Evolutionary conservation across 2,888 invertebrate genomes (phyloP), one percentile per base, ranked within the genome.

Genomic region (Choreutis nemorana): DNA sequence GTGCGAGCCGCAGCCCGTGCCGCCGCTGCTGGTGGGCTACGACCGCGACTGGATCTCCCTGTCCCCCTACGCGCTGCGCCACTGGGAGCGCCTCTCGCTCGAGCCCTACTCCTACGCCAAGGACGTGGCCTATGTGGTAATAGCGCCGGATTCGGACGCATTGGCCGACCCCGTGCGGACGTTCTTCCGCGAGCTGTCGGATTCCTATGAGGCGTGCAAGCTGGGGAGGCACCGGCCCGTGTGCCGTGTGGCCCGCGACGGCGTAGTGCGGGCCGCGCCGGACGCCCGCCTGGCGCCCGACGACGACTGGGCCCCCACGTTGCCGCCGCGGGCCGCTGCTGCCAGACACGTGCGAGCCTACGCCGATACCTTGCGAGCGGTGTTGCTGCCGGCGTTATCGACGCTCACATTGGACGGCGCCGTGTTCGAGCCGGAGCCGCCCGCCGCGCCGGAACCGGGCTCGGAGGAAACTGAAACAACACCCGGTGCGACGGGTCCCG

Each of bases 1-100:
- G 39, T 96, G 95, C 73, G 97, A 97, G 60, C 97, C 97, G 18
- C 97, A 97, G 67, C 97, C 97, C 1, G 94, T 97, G 49, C 97
- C 97, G 12, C 91, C 94, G 3, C 81, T 97, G 25, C 86, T 97
- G 31, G 94, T 96, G 22, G 97, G 97, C 1, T 91, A 93, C 68
- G 97, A 97, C 55, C 90, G 93, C 50, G 97, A 98, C 57, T 95
- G 96, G 92, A 77, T 97, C 25, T 89, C 94, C 4, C 78, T 97
- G 22, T 92, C 97, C n/a, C 97, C 97, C 0, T 91, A 94, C 60
- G 92, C 96, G 27, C 82, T 97, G 23, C 88, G 91, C 35, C 94
- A 92, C 61, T 98, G 98, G 98, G 98, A 99, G 63, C 90, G 94
- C 50, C 82, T 98, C n/a, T 78, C 93, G n/a, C 77, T 99, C 7